These are phyloP conservation scores for Anas capensis DNA, from an alignment of 2,797 vertebrate genomes.

Conservation along the genomic window DNA sequence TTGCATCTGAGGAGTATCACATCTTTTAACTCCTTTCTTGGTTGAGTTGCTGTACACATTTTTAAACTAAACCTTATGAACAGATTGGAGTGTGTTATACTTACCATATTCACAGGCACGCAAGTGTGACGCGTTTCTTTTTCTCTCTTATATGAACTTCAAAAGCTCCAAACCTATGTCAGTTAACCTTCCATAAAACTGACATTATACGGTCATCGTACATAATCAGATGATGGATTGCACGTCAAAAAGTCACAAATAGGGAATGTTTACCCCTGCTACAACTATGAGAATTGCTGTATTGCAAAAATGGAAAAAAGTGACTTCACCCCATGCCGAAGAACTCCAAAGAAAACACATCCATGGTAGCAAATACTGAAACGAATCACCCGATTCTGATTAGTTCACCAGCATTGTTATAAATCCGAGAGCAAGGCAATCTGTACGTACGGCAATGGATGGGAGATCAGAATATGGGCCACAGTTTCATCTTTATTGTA, in stretches of 20 bases:
- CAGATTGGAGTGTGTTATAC: conserved; percentile 27
- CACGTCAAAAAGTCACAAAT: conserved; percentile 67
- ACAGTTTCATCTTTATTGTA: conserved; percentile 53
- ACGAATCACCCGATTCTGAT: background rate
- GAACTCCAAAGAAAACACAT: conserved; percentile 35
- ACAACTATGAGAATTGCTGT: conserved; percentile 49
- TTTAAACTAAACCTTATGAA: conserved; percentile 78
- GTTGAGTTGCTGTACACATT: conserved; percentile 69
- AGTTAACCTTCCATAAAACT: conserved; percentile 80
- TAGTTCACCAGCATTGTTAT: background rate
- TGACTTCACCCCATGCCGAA: background rate
- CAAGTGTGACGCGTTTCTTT: conserved; percentile 54
- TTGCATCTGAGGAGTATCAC: conserved; percentile 70
- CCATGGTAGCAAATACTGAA: conserved; percentile 30
- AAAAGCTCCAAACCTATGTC: conserved; percentile 75
- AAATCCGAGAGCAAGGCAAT: background rate
- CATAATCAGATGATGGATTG: conserved; percentile 79
- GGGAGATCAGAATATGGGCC: background rate
- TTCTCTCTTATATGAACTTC: conserved; percentile 70
- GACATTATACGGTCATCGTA: conserved; percentile 75
- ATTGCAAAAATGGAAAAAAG: conserved; percentile 41
- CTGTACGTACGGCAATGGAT: background rate
- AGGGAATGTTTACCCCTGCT: conserved; percentile 68
- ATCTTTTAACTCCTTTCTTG: conserved; percentile 74
- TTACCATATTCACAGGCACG: conserved; percentile 46